These are phyloP conservation scores for Tyto alba DNA, from an alignment of 2,113 vertebrate genomes.

Conservation along the genomic window DNA sequence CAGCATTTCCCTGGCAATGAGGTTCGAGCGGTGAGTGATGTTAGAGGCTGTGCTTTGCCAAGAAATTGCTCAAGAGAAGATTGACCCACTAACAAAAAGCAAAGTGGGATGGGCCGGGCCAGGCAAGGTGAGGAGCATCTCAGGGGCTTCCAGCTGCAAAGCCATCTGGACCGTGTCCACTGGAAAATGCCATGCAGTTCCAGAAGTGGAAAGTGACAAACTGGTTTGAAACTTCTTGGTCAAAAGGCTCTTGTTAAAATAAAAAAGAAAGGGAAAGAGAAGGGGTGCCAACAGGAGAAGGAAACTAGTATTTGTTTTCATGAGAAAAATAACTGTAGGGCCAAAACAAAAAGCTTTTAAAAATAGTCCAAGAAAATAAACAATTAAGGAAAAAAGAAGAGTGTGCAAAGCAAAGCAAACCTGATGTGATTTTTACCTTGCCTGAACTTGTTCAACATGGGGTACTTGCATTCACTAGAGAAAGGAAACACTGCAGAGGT, in stretches of 20 bases:
- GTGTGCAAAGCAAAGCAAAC: neutral
- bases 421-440: neutral
- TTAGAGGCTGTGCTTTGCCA: rapidly evolving
- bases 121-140: neutral
- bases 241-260: neutral
- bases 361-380: neutral
- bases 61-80: neutral
- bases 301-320: neutral
- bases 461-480: neutral
- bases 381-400: neutral
- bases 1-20: neutral
- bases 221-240: neutral
- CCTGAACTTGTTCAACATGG: neutral
- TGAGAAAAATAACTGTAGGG: neutral
- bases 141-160: neutral
- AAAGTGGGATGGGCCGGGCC: neutral
- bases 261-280: neutral
- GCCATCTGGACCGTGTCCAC: neutral
- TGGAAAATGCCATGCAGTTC: neutral
- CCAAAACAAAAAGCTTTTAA: neutral
- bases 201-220: neutral
- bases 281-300: neutral
- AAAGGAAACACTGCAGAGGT: neutral
- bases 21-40: neutral
- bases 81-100: neutral